Evolutionary conservation across 2,113 vertebrate genomes (phyloP).

Genomic region (Brachyistius frenatus): DNA sequence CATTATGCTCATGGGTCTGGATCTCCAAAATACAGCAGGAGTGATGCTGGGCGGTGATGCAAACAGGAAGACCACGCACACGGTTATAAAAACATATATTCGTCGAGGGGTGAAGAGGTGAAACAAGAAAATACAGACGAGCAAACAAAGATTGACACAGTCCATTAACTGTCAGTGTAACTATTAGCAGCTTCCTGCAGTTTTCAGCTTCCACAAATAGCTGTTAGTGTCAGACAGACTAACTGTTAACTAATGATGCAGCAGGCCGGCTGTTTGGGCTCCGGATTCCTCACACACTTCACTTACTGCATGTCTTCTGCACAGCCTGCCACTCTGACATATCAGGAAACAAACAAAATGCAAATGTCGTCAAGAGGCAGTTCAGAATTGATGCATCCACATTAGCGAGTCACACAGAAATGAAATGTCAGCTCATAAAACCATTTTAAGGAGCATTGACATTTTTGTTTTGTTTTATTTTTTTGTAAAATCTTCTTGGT

Average conservation of each 20-base stretch:
- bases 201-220: conserved; percentile 37
- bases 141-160: not conserved
- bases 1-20: too few species aligned
- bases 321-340: not conserved
- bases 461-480: too few species aligned
- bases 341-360: conserved; percentile 20
- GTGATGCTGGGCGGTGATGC: too few species aligned
- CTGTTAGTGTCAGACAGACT: conserved; percentile 47
- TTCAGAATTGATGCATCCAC: too few species aligned
- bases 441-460: too few species aligned
- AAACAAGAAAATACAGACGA: not conserved
- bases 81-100: not conserved
- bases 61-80: not conserved
- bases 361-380: too few species aligned
- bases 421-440: too few species aligned
- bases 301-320: conserved; percentile 11
- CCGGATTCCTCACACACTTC: conserved; percentile 28
- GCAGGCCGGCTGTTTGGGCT: not conserved
- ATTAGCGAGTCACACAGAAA: too few species aligned
- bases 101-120: not conserved
- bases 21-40: too few species aligned
- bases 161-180: conserved; percentile 37
- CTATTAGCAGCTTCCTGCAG: conserved; percentile 42
- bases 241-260: conserved; percentile 53
- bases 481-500: too few species aligned